These are phyloP conservation scores for Cydia splendana DNA, from an alignment of 1,140 invertebrate species.

Conservation along the genomic window DNA sequence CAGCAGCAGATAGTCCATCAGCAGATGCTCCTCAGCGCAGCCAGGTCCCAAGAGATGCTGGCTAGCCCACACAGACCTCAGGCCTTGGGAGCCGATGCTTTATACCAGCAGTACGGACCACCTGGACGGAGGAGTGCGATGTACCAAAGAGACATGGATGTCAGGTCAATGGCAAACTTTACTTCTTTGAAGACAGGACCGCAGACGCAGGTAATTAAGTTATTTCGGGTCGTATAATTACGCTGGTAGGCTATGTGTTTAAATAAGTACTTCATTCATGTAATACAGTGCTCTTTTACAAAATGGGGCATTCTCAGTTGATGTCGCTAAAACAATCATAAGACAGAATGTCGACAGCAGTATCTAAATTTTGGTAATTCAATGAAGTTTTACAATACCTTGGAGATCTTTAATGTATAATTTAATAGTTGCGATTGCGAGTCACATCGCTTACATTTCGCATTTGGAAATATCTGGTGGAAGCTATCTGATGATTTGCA, in stretches of 20 bases:
- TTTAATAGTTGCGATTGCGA: too few species aligned
- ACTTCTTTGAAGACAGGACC: slow-evolving; percentile 70
- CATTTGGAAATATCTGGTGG: not conserved
- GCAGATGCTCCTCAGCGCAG: slow-evolving; percentile 74
- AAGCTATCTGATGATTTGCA: not conserved
- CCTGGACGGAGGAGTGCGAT: slow-evolving; percentile 68
- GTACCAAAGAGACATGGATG: slow-evolving; percentile 70
- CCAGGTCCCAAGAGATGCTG: slow-evolving; percentile 80
- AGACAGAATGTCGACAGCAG: not conserved
- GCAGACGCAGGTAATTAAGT: slow-evolving; percentile 56
- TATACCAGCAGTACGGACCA: slow-evolving; percentile 73
- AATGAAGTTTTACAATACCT: not conserved
- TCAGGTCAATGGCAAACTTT: slow-evolving; percentile 72
- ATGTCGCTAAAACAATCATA: not conserved
- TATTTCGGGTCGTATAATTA: too few species aligned
- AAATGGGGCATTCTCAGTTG: not conserved
- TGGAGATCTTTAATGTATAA: too few species aligned
- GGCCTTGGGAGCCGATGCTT: slow-evolving; percentile 66
- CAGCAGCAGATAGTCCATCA: slow-evolving; percentile 81
- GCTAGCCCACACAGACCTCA: slow-evolving; percentile 72
- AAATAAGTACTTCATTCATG: too few species aligned
- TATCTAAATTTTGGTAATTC: not conserved
- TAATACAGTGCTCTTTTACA: not conserved
- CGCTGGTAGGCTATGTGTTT: too few species aligned
- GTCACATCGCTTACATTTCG: too few species aligned